phyloP scores from a whole-genome alignment of 1,140 invertebrate genomes.

The Drosophila oshimai region DNA sequence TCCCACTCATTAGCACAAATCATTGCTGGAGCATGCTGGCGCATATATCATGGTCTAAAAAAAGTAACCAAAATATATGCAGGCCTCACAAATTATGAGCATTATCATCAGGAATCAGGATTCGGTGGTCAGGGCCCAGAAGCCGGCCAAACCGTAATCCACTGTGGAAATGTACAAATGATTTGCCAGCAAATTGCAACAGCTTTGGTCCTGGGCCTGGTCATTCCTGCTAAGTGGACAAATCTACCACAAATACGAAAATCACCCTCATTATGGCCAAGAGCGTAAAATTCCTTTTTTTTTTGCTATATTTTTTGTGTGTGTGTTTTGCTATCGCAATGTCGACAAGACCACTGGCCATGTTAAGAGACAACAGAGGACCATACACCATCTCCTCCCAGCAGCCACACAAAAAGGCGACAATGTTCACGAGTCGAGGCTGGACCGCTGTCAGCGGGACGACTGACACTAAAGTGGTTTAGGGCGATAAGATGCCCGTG shows the following conservation, averaged over 20 bases:
- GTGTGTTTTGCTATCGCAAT: constrained; percentile 66
- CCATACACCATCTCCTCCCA: constrained; percentile 11
- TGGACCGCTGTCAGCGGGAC: constrained; percentile 76
- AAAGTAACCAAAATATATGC: constrained; percentile 46
- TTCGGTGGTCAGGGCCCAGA: not conserved
- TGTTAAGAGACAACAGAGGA: constrained; percentile 70
- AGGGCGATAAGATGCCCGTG: constrained; percentile 74
- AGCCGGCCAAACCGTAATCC: constrained; percentile 57
- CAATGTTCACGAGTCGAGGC: constrained; percentile 64
- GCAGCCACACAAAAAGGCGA: constrained; percentile 51
- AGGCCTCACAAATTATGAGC: constrained; percentile 75
- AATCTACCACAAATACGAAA: constrained; percentile 82
- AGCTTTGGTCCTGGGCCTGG: constrained; percentile 57
- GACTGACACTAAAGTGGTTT: constrained; percentile 81
- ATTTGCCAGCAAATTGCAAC: constrained; percentile 75
- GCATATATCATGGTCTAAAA: constrained; percentile 54
- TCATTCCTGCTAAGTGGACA: constrained; percentile 81
- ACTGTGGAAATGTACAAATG: constrained; percentile 80
- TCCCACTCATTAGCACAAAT: constrained; percentile 69
- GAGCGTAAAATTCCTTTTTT: constrained; percentile 59
- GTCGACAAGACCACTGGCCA: constrained; percentile 76
- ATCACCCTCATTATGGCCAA: constrained; percentile 81
- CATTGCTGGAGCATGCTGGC: constrained; percentile 58
- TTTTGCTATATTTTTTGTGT: not conserved
- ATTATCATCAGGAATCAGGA: constrained; percentile 61